Base-by-base conservation (phyloP, 2,888 invertebrate genomes). In the Plebejus anna region DNA sequence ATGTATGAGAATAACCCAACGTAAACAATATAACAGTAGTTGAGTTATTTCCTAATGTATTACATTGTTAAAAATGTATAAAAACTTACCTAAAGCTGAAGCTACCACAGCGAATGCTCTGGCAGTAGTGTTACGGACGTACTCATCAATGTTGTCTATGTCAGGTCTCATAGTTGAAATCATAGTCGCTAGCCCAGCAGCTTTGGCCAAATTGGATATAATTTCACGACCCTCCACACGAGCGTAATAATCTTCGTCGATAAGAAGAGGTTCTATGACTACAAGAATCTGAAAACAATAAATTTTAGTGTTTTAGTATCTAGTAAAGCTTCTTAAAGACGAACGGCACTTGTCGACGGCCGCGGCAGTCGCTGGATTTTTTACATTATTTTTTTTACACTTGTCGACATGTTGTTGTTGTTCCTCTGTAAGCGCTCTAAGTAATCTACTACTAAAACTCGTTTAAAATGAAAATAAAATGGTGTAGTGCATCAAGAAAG, bases 81-180 rank as follows among this genome's bases (percentile, higher is more conserved):
- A 70, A 71, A 38, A 75, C 82, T 83, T 84, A 94, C 99, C 99
- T 79, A 99, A 94, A 77, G 99, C 99, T 1, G 99, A 99, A 2
- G 99, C 99, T 0, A 99, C 99, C 1, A 99, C 99, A n/a, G 99
- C 99, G 90, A 99, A 99, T 0, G 99, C 99, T 84, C 99, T 95
- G 5, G 99, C 99, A 0, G 99, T 99, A 0, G 99, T 99, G 90
- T 99, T 99, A 87, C 99, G 96, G 61, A 99, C 99, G 86, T 99
- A 99, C 92, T 99, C 99, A 90, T 99, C 99, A 84, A 99, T 99
- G 88, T 99, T 99, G 91, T 99, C 99, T 84, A 99, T 99, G 94
- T 99, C 99, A 0, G 99, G 99, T 87, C 99, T 95, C 99, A 99
- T 99, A 0, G 99, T 99, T 4, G 99, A 99, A 85, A 99, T 99